A percentile compares a stretch with the other conserved stretches of the same genome.
These are phyloP conservation scores for Micromys minutus DNA, from an alignment of 2,113 vertebrate genomes.

Conservation along the genomic window DNA sequence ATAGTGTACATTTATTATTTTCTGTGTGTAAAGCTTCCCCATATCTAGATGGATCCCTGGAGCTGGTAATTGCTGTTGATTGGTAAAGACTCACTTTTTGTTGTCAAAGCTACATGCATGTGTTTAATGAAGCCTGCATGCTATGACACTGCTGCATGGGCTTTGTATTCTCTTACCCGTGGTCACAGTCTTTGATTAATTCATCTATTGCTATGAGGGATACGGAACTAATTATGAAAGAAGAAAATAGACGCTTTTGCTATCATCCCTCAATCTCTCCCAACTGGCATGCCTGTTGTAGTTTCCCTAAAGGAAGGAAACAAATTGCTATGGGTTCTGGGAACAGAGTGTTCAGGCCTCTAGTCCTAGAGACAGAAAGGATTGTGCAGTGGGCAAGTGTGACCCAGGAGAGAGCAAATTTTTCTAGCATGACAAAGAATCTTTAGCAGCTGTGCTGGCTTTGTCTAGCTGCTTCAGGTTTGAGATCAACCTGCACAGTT, in stretches of 20 bases:
- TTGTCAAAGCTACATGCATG: neutral
- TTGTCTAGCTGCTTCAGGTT: neutral
- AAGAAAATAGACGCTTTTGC: neutral
- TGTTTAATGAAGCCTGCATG: rapidly evolving
- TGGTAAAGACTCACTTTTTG: neutral
- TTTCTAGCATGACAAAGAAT: neutral
- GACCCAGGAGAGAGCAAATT: neutral
- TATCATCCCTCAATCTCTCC: neutral
- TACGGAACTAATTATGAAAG: neutral
- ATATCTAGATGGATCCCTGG: neutral
- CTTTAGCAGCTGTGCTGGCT: neutral
- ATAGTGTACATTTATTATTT: neutral
- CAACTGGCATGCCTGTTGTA: neutral
- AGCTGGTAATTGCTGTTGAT: neutral
- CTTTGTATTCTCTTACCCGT: neutral
- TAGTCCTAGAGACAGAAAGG: neutral
- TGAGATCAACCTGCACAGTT: neutral
- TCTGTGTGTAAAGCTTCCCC: neutral
- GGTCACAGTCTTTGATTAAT: neutral
- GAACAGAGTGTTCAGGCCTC: neutral
- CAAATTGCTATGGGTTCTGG: neutral
- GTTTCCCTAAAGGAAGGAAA: neutral
- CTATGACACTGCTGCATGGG: neutral
- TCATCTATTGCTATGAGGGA: neutral
- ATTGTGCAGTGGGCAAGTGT: neutral